A percentile compares a stretch with the other conserved stretches of the same genome.
Evolutionary conservation across 2,888 invertebrate genomes (phyloP).

Genomic region (Drosophila atroscutellata): DNA sequence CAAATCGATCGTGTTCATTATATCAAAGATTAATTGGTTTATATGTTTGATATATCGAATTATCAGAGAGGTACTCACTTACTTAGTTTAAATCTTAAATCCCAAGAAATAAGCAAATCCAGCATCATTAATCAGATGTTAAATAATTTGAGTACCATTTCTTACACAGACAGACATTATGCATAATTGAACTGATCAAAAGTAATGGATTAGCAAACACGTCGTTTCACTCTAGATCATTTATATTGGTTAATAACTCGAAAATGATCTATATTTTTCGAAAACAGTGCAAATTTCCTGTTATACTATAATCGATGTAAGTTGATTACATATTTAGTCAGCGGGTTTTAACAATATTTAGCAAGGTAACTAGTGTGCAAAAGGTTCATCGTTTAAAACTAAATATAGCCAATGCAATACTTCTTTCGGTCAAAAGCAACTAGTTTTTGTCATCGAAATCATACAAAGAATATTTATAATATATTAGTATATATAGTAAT

Average conservation of each 20-base stretch:
- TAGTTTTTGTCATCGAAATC: conserved; percentile 63
- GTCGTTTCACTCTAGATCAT: neutral
- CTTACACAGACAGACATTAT: conserved; percentile 4
- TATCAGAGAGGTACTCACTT: neutral
- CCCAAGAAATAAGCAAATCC: neutral
- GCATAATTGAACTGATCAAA: conserved; percentile 1
- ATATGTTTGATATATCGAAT: neutral
- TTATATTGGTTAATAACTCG: conserved; percentile 5
- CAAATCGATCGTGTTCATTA: neutral
- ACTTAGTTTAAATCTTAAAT: neutral
- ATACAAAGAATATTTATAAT: conserved; percentile 59
- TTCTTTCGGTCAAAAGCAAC: conserved; percentile 64
- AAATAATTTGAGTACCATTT: neutral
- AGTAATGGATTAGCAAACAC: neutral
- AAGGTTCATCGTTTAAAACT: conserved; percentile 40
- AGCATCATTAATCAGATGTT: neutral
- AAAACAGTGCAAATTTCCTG: conserved; percentile 19
- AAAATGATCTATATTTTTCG: conserved; percentile 22
- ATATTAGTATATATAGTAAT: conserved; percentile 58
- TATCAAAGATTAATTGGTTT: neutral
- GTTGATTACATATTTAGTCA: conserved; percentile 22
- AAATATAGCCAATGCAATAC: conserved; percentile 64
- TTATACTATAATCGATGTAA: conserved; percentile 11
- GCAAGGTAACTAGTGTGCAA: conserved; percentile 48
- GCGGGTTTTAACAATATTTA: conserved; percentile 40